A percentile compares a stretch with the other conserved stretches of the same genome.
phyloP scores from a whole-genome alignment of 2,113 vertebrate species.

The Rhynchopsitta pachyrhyncha region DNA sequence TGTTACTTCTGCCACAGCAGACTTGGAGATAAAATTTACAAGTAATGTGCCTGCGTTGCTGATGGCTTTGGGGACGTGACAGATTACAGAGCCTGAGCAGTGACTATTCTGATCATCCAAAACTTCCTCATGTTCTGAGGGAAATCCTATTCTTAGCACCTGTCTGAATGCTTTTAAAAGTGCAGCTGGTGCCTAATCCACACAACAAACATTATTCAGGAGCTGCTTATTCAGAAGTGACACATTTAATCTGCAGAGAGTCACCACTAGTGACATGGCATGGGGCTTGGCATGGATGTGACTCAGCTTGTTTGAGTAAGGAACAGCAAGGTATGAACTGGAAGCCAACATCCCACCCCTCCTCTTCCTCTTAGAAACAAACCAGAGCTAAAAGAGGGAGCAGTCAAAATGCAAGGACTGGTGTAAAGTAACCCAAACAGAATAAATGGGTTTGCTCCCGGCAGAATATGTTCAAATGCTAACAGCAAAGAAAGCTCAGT shows the following conservation, averaged over 20 bases:
- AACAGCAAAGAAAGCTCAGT: not conserved
- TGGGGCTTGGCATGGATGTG: not conserved
- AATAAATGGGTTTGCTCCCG: not conserved
- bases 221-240: not conserved
- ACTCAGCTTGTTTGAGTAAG: not conserved
- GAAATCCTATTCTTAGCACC: not conserved
- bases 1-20: not conserved
- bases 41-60: rapidly evolving
- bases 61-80: not conserved
- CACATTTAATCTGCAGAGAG: not conserved
- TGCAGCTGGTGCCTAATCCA: not conserved
- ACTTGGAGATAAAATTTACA: not conserved
- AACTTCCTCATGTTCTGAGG: not conserved
- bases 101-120: not conserved
- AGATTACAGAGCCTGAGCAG: not conserved
- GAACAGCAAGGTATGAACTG: not conserved
- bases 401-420: not conserved
- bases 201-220: not conserved
- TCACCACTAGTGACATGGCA: not conserved
- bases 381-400: not conserved
- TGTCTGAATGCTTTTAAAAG: not conserved
- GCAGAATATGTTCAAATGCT: not conserved
- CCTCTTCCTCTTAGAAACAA: not conserved
- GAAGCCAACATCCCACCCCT: not conserved
- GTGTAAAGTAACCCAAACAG: not conserved